Conservation (phyloP, 2,888 invertebrate genomes). For the Steinernema hermaphroditum region DNA sequence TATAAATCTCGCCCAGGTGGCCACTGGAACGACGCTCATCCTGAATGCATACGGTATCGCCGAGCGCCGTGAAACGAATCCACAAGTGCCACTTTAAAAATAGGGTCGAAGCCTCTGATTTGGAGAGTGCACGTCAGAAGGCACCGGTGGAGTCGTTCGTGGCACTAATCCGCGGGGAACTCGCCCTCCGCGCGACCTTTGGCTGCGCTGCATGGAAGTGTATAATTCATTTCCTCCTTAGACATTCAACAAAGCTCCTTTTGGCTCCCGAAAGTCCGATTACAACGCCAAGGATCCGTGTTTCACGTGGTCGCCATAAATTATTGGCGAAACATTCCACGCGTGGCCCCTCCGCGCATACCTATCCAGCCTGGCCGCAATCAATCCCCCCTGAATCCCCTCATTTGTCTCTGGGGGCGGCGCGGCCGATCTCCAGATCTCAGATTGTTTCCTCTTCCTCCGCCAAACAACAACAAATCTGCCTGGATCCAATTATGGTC, state of each 20-base stretch:
- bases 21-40: too few relatives aligned
- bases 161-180: not conserved
- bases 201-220: not conserved
- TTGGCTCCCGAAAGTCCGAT: not conserved
- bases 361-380: constrained; percentile 1
- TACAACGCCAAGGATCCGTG: not conserved
- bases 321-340: constrained; percentile 3
- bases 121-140: not conserved
- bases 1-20: too few relatives aligned
- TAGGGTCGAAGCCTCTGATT: not conserved
- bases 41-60: too few relatives aligned
- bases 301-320: not conserved
- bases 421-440: not conserved
- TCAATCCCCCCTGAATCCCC: not conserved
- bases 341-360: not conserved
- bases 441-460: not conserved
- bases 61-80: too few relatives aligned
- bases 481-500: not conserved
- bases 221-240: constrained; percentile 14
- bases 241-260: not conserved
- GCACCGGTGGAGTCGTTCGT: not conserved
- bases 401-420: too few relatives aligned
- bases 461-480: constrained; percentile 12
- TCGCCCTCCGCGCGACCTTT: constrained; percentile 11
- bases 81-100: not conserved